Evolutionary conservation across 2,113 vertebrate species (phyloP).

Genomic region (Callorhinus ursinus): DNA sequence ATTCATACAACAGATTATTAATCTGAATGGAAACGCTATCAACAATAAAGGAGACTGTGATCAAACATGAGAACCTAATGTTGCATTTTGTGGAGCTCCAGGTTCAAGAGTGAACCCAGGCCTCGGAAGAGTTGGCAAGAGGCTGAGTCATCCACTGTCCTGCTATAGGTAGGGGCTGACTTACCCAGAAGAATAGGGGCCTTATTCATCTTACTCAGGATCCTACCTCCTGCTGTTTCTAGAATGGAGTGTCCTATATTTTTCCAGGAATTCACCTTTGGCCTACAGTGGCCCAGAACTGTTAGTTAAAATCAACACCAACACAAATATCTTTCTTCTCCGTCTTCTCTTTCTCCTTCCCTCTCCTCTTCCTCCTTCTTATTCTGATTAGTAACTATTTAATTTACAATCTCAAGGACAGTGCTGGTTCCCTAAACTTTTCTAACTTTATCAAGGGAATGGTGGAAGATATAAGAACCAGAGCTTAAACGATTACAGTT

Average conservation of each 20-base stretch:
- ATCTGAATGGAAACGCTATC: neutral
- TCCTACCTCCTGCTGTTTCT: neutral
- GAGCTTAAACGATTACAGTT: neutral
- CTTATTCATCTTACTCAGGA: neutral
- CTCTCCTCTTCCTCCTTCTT: neutral
- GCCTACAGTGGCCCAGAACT: neutral
- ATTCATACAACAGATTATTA: neutral
- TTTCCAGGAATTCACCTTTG: neutral
- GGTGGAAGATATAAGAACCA: neutral
- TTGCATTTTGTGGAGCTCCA: fast-evolving
- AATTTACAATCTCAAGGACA: neutral
- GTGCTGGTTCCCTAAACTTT: neutral
- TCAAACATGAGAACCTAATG: neutral
- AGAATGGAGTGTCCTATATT: neutral
- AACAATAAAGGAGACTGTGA: neutral
- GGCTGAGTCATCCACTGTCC: fast-evolving
- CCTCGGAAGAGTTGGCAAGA: neutral
- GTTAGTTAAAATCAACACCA: neutral
- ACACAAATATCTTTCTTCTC: neutral
- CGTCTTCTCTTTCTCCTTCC: neutral
- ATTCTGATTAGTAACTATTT: neutral
- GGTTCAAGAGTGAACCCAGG: neutral
- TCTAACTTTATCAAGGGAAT: neutral
- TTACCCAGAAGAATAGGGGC: neutral
- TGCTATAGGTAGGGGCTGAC: fast-evolving